Percentiles rank a stretch among this genome's conserved stretches.
These are phyloP conservation scores for Rhabdornis inornatus DNA, from an alignment of 2,113 vertebrate genomes.

Conservation along the genomic window DNA sequence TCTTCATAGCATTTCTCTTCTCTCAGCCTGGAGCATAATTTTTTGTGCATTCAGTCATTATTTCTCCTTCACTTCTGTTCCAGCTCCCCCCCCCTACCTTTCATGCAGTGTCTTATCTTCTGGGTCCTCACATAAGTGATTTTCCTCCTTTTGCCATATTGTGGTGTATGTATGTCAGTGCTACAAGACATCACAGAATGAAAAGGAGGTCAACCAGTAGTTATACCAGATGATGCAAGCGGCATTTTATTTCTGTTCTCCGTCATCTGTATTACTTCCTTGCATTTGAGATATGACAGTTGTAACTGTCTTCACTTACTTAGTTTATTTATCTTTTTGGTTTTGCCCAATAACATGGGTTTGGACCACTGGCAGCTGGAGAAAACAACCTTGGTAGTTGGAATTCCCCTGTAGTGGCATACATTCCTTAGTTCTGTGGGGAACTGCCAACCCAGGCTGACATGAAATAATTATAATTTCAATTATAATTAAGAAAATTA, in stretches of 20 bases:
- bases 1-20: not conserved
- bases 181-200: not conserved
- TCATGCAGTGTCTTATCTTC: not conserved
- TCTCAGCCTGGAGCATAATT: not conserved
- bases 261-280: not conserved
- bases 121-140: not conserved
- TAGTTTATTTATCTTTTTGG: not conserved
- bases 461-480: not conserved
- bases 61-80: not conserved
- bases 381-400: not conserved
- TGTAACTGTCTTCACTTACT: not conserved
- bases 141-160: not conserved
- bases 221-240: not conserved
- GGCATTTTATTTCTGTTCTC: not conserved
- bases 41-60: not conserved
- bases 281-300: not conserved
- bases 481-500: not conserved
- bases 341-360: not conserved
- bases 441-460: not conserved
- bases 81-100: not conserved
- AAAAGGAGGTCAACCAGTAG: not conserved
- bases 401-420: not conserved
- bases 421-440: not conserved
- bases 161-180: not conserved
- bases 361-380: not conserved